Evolutionary conservation across 2,113 vertebrate species (phyloP).

Genomic region (Coreoperca whiteheadi): DNA sequence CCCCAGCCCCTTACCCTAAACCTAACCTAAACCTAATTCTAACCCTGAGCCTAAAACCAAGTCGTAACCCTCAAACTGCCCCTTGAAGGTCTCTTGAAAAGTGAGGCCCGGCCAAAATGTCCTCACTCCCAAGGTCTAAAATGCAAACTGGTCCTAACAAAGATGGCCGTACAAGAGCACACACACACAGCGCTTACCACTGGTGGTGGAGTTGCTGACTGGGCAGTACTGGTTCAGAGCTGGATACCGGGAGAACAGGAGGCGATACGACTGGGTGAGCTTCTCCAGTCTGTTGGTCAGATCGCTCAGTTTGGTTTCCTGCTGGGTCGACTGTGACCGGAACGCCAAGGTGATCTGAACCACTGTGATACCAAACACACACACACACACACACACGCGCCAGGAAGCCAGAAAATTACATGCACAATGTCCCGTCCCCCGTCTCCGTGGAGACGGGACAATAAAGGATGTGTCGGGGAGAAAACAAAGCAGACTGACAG

Average conservation of each 20-base stretch:
- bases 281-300: slow-evolving; percentile 42
- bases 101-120: neutral
- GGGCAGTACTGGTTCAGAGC: slow-evolving; percentile 66
- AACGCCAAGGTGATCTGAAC: slow-evolving; percentile 51
- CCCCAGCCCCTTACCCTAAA: too few species aligned
- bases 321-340: slow-evolving; percentile 38
- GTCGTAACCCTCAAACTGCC: too few species aligned
- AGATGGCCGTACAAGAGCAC: too few species aligned
- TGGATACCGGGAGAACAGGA: slow-evolving; percentile 65
- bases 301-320: slow-evolving; percentile 45
- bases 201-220: slow-evolving; percentile 40
- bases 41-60: too few species aligned
- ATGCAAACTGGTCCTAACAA: too few species aligned
- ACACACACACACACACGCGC: slow-evolving; percentile 10
- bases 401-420: slow-evolving; percentile 2
- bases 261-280: slow-evolving; percentile 54
- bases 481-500: slow-evolving; percentile 26
- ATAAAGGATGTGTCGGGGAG: slow-evolving; percentile 19
- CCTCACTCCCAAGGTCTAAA: neutral
- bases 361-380: slow-evolving; percentile 30
- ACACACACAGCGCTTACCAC: slow-evolving; percentile 28
- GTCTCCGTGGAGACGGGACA: slow-evolving; percentile 45
- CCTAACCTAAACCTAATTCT: too few species aligned
- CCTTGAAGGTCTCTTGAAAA: too few species aligned
- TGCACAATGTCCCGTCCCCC: slow-evolving; percentile 1